phyloP scores from a whole-genome alignment of 1,140 invertebrate genomes.

The Probaryconus sp. region DNA sequence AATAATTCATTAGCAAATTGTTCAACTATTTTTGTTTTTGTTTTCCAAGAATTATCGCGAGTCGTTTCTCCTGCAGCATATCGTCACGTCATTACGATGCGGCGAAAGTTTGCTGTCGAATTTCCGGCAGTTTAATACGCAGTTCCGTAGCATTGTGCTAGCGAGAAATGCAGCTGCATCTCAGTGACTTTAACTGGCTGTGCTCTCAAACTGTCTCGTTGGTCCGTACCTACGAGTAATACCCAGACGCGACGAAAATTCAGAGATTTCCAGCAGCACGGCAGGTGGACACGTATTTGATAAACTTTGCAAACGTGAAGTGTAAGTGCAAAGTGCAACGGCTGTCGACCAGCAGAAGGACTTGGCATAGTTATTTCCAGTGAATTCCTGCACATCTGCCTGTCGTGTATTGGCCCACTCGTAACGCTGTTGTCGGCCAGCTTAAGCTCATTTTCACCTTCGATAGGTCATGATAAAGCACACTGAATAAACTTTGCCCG shows the following conservation, averaged over 20 bases:
- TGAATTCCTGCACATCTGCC: conserved; percentile 11
- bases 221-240: background rate
- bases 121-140: conserved; percentile 17
- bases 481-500: conserved; percentile 2
- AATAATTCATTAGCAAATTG: too few relatives aligned
- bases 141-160: conserved; percentile 1
- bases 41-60: background rate
- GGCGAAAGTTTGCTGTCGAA: conserved; percentile 19
- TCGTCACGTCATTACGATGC: conserved; percentile 7
- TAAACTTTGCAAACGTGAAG: conserved; percentile 29
- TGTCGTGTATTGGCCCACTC: conserved; percentile 9
- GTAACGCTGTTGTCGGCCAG: background rate
- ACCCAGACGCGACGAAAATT: conserved; percentile 12
- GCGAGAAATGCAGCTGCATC: conserved; percentile 8
- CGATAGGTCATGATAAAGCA: conserved; percentile 5
- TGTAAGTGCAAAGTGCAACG: conserved; percentile 30
- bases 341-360: conserved; percentile 16
- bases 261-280: conserved; percentile 5
- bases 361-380: conserved; percentile 4
- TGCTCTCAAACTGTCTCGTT: conserved; percentile 4
- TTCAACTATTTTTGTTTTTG: too few relatives aligned
- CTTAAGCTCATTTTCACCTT: conserved; percentile 23
- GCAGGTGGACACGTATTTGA: conserved; percentile 32
- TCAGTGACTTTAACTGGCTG: conserved; percentile 12
- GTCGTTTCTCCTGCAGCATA: conserved; percentile 4